Percentiles rank a stretch among this genome's conserved stretches.
Conservation (phyloP, 1,140 invertebrate genomes). For the Choristoneura fumiferana region DNA sequence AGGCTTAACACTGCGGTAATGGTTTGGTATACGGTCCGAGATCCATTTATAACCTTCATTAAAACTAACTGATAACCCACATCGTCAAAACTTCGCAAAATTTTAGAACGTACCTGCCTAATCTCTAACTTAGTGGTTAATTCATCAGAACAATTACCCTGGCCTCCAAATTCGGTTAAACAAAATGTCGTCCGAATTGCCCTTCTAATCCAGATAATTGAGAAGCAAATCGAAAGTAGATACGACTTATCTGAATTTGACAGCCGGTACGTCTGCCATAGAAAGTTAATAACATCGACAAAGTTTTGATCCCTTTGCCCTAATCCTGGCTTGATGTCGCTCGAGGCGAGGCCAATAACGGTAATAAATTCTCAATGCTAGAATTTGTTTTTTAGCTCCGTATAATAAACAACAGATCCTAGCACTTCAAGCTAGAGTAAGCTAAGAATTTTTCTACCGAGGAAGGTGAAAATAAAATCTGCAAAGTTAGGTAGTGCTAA, state of each 20-base stretch:
- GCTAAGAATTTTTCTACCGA: constrained; percentile 4
- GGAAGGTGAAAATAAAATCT: constrained; percentile 28
- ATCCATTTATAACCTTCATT: too few relatives aligned
- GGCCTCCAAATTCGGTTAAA: background rate
- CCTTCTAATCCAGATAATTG: background rate
- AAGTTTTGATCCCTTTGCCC: constrained; percentile 38
- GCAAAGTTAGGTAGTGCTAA: constrained; percentile 37
- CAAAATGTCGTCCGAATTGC: background rate
- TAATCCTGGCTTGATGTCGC: constrained; percentile 37
- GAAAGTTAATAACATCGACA: constrained; percentile 36
- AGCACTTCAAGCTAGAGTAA: too few relatives aligned
- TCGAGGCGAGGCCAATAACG: constrained; percentile 10
- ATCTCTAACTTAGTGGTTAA: too few relatives aligned
- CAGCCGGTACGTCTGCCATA: constrained; percentile 30
- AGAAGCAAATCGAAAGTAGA: constrained; percentile 16
- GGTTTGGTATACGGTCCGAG: too few relatives aligned
- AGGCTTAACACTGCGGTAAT: too few relatives aligned
- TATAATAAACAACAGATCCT: too few relatives aligned
- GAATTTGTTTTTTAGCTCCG: constrained; percentile 19
- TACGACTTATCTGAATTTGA: constrained; percentile 10
- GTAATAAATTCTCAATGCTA: constrained; percentile 1
- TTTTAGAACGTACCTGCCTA: too few relatives aligned
- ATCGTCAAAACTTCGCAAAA: too few relatives aligned
- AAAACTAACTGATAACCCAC: too few relatives aligned
- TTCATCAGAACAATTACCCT: too few relatives aligned